A percentile compares a stretch with the other conserved stretches of the same genome.
Conservation (phyloP, 1,140 invertebrate genomes). For the Arion vulgaris region DNA sequence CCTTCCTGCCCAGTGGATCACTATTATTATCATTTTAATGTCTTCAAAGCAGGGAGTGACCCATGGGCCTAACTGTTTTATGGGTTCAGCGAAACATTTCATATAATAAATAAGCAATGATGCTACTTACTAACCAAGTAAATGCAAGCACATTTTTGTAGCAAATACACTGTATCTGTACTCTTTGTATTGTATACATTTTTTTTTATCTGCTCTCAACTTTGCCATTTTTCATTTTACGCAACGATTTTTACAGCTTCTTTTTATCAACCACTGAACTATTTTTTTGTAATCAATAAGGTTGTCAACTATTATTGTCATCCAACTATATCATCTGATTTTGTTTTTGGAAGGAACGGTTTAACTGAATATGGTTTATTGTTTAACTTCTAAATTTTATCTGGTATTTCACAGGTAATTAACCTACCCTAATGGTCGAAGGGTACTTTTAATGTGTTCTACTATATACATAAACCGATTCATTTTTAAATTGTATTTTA, state of each 20-base stretch:
- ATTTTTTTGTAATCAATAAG: background rate
- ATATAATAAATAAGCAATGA: conserved; percentile 2
- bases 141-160: conserved; percentile 7
- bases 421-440: background rate
- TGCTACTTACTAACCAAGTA: conserved; percentile 12
- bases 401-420: background rate
- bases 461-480: background rate
- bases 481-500: background rate
- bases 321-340: background rate
- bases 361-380: background rate
- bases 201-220: background rate
- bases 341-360: background rate
- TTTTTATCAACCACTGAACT: background rate
- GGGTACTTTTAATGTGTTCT: background rate
- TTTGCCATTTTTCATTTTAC: conserved; percentile 15
- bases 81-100: background rate
- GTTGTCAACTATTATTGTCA: background rate
- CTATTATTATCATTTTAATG: background rate
- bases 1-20: background rate
- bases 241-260: conserved; percentile 14
- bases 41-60: conserved; percentile 1
- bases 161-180: background rate
- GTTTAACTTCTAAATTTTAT: background rate
- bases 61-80: background rate
- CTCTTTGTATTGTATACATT: background rate